Evolutionary conservation across 37 sponge, comb jelly and placozoan genomes (phyloP).

Genomic region (Spongia lamella): DNA sequence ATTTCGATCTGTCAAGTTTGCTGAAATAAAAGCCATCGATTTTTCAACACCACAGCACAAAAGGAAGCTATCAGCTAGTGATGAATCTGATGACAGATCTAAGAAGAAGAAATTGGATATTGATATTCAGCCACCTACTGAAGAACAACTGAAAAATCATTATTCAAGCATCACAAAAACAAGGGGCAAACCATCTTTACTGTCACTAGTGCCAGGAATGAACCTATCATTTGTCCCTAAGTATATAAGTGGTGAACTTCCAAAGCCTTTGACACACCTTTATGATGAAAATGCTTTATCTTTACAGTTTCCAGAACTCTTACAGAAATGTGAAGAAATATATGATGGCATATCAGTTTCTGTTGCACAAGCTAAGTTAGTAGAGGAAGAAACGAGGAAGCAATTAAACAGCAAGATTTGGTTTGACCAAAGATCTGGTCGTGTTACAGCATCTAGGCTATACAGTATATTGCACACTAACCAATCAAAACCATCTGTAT

Average conservation of each 20-base stretch:
- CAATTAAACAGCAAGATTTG: constrained; percentile 45
- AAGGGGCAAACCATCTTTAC: constrained; percentile 28
- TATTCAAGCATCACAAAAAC: constrained; percentile 20
- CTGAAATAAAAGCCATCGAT: constrained; percentile 41
- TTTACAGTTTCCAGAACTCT: constrained; percentile 19
- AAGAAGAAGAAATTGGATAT: background rate
- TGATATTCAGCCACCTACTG: constrained; percentile 12
- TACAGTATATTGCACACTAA: constrained; percentile 32
- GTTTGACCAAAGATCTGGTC: constrained; percentile 53
- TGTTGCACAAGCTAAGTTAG: constrained; percentile 28
- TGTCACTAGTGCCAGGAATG: constrained; percentile 50
- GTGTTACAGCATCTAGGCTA: constrained; percentile 60
- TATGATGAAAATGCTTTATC: constrained; percentile 16
- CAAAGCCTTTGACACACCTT: constrained; percentile 24
- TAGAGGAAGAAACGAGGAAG: constrained; percentile 40
- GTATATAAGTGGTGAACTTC: constrained; percentile 18
- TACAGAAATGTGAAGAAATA: constrained; percentile 37
- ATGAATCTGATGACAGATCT: background rate
- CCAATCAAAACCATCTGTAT: constrained; percentile 34
- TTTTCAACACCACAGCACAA: constrained; percentile 41
- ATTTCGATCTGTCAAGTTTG: constrained; percentile 37
- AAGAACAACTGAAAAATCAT: constrained; percentile 17
- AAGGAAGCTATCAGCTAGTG: background rate
- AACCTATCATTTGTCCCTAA: constrained; percentile 11
- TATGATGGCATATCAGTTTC: background rate